Conservation (phyloP, 2,113 vertebrate genomes). For the Helogale parvula region DNA sequence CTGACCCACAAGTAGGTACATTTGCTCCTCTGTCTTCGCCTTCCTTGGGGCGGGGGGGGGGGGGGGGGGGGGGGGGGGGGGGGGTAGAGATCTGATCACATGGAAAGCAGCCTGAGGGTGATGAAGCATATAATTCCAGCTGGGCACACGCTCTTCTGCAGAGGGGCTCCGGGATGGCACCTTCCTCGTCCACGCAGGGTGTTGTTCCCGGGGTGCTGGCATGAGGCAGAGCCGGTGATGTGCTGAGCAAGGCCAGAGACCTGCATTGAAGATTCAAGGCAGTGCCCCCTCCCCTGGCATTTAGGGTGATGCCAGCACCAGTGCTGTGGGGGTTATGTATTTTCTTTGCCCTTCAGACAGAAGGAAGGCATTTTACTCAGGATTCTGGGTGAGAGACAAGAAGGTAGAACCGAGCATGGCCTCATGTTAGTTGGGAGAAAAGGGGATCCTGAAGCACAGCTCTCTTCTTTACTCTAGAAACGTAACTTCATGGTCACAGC, state of each 20-base stretch:
- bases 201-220: accelerated
- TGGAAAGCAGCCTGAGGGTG: not conserved
- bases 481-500: too few relatives aligned
- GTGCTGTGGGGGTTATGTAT: not conserved
- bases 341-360: not conserved
- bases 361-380: not conserved
- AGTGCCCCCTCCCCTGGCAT: not conserved
- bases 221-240: not conserved
- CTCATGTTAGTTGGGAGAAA: not conserved
- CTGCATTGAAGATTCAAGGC: too few relatives aligned
- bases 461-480: not conserved
- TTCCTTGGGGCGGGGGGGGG: too few relatives aligned
- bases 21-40: not conserved
- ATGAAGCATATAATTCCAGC: not conserved
- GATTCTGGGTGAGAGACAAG: not conserved
- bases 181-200: not conserved
- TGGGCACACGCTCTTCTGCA: not conserved
- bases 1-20: constrained; percentile 82
- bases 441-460: not conserved
- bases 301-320: not conserved
- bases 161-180: not conserved
- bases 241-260: not conserved
- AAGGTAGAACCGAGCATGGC: not conserved
- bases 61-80: too few relatives aligned
- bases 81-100: not conserved